Percentiles rank a stretch among this genome's conserved stretches.
These are phyloP conservation scores for Nyctibius bracteatus DNA, from an alignment of 2,113 vertebrate genomes.

Conservation along the genomic window DNA sequence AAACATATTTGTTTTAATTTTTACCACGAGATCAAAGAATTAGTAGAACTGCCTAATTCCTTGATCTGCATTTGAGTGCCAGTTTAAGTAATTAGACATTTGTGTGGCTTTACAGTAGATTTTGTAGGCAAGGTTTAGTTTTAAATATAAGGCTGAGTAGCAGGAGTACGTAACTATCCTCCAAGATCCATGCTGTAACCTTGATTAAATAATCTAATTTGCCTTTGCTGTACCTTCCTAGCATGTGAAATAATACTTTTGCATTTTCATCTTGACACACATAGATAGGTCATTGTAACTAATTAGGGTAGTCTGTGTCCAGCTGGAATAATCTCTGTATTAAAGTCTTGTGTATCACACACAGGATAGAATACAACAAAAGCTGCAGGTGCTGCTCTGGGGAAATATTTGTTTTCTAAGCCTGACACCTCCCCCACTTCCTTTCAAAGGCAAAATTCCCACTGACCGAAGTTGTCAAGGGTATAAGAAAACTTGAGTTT, in stretches of 20 bases:
- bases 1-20: neutral
- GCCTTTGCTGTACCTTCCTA: neutral
- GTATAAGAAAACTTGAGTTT: neutral
- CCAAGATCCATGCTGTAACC: neutral
- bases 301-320: neutral
- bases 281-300: neutral
- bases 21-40: neutral
- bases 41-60: neutral
- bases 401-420: neutral
- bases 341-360: neutral
- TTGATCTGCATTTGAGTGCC: neutral
- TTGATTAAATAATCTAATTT: neutral
- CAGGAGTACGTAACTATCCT: accelerated
- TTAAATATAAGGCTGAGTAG: neutral
- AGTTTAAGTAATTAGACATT: neutral
- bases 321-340: neutral
- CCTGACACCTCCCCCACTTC: neutral
- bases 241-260: neutral
- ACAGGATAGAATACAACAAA: neutral
- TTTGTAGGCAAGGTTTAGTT: neutral
- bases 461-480: neutral
- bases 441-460: neutral
- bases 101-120: neutral
- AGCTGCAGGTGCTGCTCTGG: neutral
- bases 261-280: neutral